These are phyloP conservation scores for Drosophila rhopaloa DNA, from an alignment of 1,140 invertebrate genomes.

Conservation along the genomic window DNA sequence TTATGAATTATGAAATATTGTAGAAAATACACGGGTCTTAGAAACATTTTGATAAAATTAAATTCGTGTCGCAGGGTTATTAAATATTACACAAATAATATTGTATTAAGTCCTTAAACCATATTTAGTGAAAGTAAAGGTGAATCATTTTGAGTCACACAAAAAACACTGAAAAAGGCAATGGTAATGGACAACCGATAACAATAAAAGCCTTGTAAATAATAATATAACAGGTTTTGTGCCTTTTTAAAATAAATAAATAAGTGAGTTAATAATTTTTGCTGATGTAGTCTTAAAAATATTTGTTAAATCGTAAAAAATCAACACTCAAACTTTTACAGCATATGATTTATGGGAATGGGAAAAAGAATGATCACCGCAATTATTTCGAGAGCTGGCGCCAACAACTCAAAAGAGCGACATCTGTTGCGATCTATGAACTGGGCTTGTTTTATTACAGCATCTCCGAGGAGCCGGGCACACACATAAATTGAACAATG, in stretches of 20 bases:
- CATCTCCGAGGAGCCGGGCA: conserved; percentile 44
- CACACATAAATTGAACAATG: conserved; percentile 78
- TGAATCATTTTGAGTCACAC: no score
- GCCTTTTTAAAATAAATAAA: neutral
- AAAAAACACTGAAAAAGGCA: no score
- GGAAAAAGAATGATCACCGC: conserved; percentile 42
- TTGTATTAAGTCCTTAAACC: no score
- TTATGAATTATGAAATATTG: conserved; percentile 23
- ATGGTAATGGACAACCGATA: no score
- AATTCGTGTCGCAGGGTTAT: no score
- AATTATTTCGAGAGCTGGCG: conserved; percentile 69
- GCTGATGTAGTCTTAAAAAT: conserved; percentile 9
- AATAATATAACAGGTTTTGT: neutral
- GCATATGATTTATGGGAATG: conserved; percentile 38
- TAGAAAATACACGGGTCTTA: neutral
- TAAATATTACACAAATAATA: no score
- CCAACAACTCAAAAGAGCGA: conserved; percentile 18
- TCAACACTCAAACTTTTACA: conserved; percentile 36
- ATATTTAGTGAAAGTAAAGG: no score
- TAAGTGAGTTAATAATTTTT: neutral
- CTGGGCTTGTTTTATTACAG: conserved; percentile 71
- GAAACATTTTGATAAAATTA: neutral
- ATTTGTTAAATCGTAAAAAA: conserved; percentile 41
- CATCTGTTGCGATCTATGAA: conserved; percentile 30
- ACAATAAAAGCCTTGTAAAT: neutral